Evolutionary conservation across 2,113 vertebrate species (phyloP), one percentile per base, ranked within the genome.

Genomic region (Colaptes auratus): DNA sequence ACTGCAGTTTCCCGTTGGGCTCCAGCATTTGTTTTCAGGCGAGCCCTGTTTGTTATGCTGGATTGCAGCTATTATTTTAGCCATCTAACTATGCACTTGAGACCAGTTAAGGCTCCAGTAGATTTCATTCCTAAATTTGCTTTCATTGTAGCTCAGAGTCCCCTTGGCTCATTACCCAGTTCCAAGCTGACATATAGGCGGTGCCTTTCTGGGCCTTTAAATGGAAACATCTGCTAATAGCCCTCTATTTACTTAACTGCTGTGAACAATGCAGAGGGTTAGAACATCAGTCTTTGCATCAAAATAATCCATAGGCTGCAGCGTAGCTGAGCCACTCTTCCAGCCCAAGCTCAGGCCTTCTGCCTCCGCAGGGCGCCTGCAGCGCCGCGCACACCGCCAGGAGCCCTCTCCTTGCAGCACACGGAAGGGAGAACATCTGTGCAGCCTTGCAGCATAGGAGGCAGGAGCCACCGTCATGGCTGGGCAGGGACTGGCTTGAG

Each of bases 171-270:
- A 69, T 75, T 87, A 52, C 61, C 73, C 70, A 59, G 27, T 92
- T 88, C 85, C 84, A 92, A n/a, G 73, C 55, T 84, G 88, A 80
- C 70, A 46, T 94, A 94, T 74, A 93, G 77, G 85, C 82, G 4
- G 53, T 93, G 61, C 65, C 53, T 72, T 94, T 89, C 89, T 96
- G 96, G 79, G 88, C 95, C 72, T 66, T 96, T 93, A 96, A 96
- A 75, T 92, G 79, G 92, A 97, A 97, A 96, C 92, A 93, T 92
- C 89, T 97, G 95, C 88, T 77, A 79, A 95, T 95, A 90, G 73
- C 67, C 50, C 81, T 85, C 28, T 95, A 44, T 96, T 97, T 96
- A 89, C 80, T 92, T 95, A 93, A 92, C 81, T 92, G 74, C 85
- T 91, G n/a, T 76, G 87, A 92, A 86, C 93, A 95, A 88, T 93